phyloP scores from a whole-genome alignment of 2,888 invertebrate species.

The Sesia bembeciformis region DNA sequence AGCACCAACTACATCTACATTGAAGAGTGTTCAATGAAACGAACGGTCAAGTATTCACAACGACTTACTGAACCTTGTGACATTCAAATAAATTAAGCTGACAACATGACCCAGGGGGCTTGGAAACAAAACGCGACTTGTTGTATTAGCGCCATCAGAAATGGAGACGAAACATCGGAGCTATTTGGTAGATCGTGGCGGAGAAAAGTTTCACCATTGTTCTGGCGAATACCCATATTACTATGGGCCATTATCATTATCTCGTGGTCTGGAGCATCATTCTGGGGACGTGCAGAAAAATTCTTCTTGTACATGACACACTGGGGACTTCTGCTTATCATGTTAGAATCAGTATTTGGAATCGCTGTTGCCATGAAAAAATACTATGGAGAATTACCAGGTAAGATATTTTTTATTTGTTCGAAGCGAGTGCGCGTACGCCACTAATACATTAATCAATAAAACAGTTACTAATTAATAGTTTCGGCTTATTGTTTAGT shows the following conservation, averaged over 20 bases:
- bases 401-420: conserved; percentile 18
- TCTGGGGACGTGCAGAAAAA: conserved; percentile 57
- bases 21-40: not conserved
- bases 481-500: not conserved
- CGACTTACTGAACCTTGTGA: not conserved
- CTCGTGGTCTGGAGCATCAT: conserved; percentile 39
- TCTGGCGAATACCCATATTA: conserved; percentile 56
- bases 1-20: not conserved
- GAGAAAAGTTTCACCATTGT: conserved; percentile 39
- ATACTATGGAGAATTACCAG: conserved; percentile 26
- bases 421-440: too few species aligned
- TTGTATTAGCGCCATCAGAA: conserved; percentile 34
- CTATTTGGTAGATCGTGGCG: conserved; percentile 41
- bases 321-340: conserved; percentile 63
- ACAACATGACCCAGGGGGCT: conserved; percentile 30
- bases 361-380: conserved; percentile 40
- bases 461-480: not conserved
- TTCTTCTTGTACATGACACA: conserved; percentile 73
- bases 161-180: conserved; percentile 35
- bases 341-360: conserved; percentile 49
- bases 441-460: not conserved
- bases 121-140: conserved; percentile 38
- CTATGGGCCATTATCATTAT: conserved; percentile 41
- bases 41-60: not conserved
- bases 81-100: not conserved